Conservation (phyloP, 2,888 invertebrate genomes). For the Parnassius glacialis region DNA sequence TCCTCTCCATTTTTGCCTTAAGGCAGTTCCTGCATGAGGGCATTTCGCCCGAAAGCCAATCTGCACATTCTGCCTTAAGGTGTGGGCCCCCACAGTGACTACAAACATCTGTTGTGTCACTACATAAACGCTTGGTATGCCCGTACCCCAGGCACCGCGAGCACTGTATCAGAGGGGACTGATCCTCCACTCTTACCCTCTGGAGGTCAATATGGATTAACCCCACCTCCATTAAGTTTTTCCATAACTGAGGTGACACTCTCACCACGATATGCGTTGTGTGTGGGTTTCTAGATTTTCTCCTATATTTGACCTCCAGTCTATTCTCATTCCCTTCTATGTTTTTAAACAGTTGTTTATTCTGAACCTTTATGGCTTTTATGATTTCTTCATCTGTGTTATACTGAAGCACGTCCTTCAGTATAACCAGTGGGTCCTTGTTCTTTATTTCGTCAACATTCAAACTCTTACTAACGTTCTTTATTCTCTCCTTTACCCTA, state of each 20-base stretch:
- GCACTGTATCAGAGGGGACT: no score
- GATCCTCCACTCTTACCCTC: no score
- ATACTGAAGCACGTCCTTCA: not conserved
- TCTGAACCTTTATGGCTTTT: not conserved
- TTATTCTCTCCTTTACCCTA: no score
- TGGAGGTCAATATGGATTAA: no score
- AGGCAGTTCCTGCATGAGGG: not conserved
- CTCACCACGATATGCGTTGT: not conserved
- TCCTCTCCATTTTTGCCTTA: not conserved
- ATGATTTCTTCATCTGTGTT: not conserved
- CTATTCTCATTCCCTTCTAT: not conserved
- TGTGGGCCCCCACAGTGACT: slow-evolving; percentile 4
- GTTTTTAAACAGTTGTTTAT: not conserved
- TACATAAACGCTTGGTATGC: no score
- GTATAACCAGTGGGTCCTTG: not conserved
- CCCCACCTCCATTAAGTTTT: no score
- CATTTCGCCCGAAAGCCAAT: not conserved
- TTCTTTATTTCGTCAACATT: no score
- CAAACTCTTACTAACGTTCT: no score
- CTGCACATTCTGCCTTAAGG: not conserved
- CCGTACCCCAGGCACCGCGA: no score
- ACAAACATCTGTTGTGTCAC: not conserved
- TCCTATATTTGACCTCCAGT: not conserved
- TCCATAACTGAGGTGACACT: not conserved
- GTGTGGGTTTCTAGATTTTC: not conserved